Evolutionary conservation across 37 sponge, comb jelly and placozoan genomes (phyloP).

Genomic region (Hormiphora californensis): DNA sequence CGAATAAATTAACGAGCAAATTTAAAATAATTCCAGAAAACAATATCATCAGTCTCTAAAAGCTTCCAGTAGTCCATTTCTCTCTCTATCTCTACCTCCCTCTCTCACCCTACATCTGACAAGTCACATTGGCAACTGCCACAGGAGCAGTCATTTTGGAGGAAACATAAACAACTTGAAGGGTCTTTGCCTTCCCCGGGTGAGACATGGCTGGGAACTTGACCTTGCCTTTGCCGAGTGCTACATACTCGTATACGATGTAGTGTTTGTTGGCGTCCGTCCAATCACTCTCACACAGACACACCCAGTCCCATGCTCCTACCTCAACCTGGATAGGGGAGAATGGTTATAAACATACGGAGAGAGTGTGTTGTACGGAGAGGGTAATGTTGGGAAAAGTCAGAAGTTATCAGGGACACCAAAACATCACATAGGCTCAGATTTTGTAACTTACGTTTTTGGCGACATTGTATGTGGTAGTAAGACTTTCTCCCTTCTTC

Average conservation of each 20-base stretch:
- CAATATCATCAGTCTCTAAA: too few relatives aligned
- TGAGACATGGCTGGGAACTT: background rate
- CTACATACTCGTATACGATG: background rate
- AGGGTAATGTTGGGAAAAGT: background rate
- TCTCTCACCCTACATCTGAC: too few relatives aligned
- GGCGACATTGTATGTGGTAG: background rate
- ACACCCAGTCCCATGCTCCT: background rate
- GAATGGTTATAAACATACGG: background rate
- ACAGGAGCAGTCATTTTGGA: slow-evolving; percentile 8
- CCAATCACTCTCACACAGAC: background rate
- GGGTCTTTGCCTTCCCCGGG: background rate
- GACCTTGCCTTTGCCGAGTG: background rate
- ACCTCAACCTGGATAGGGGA: background rate
- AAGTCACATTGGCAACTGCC: too few relatives aligned
- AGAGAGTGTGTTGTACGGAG: too few relatives aligned
- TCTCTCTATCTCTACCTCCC: too few relatives aligned
- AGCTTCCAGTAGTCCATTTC: too few relatives aligned
- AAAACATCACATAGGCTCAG: too few relatives aligned
- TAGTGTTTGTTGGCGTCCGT: background rate
- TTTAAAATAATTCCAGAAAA: too few relatives aligned
- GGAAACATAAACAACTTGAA: background rate
- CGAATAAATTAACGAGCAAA: too few relatives aligned
- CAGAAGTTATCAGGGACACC: too few relatives aligned
- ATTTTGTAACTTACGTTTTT: background rate
- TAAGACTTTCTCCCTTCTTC: slow-evolving; percentile 3